Evolutionary conservation across 2,797 vertebrate species (phyloP).

Genomic region (Mus caroli): DNA sequence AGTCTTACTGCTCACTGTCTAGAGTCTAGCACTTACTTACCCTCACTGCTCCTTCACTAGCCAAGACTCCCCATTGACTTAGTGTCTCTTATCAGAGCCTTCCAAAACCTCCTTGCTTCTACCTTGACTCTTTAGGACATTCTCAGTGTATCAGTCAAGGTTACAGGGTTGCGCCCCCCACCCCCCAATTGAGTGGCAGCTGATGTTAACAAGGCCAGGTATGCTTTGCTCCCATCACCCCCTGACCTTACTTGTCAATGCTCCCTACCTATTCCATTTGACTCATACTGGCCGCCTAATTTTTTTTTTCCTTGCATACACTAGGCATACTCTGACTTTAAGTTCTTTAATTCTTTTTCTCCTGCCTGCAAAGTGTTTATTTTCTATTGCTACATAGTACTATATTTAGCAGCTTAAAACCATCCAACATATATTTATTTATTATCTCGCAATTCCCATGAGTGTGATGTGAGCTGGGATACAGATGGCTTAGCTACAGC

Average conservation of each 20-base stretch:
- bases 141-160: neutral
- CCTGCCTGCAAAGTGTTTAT: conserved; percentile 20
- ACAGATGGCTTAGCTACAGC: neutral
- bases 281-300: neutral
- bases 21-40: neutral
- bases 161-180: neutral
- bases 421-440: neutral
- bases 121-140: neutral
- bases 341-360: neutral
- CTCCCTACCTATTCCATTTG: neutral
- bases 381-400: conserved; percentile 11
- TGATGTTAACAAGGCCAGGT: neutral
- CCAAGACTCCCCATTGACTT: neutral
- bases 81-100: neutral
- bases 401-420: neutral
- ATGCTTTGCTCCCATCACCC: neutral
- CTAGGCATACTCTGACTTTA: neutral
- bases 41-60: neutral
- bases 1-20: neutral
- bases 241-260: neutral
- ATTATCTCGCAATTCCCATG: neutral
- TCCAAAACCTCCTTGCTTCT: conserved; percentile 12
- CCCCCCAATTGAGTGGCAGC: neutral
- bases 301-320: neutral
- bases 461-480: neutral